phyloP scores from a whole-genome alignment of 30 jellyfish, hydroid and myxozoan genomes.

The Hydractinia symbiolongicarpus region DNA sequence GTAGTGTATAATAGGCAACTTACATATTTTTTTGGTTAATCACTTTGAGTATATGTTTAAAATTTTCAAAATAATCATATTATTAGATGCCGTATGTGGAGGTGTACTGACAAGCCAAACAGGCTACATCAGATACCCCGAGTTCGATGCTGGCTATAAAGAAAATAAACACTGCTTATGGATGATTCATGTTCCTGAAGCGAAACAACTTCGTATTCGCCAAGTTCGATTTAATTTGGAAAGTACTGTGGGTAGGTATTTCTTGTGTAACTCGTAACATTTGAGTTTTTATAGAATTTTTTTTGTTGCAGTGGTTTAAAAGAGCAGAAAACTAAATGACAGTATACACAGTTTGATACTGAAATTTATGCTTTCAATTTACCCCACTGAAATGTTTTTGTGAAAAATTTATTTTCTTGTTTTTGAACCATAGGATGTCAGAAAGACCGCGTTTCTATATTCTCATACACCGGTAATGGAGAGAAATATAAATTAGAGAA shows the following conservation, averaged over 20 bases:
- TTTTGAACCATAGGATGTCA: conserved; percentile 13
- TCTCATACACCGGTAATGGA: background rate
- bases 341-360: too few relatives aligned
- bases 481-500: background rate
- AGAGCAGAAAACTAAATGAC: too few relatives aligned
- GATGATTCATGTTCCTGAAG: conserved; percentile 15
- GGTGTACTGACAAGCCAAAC: background rate
- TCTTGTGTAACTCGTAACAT: too few relatives aligned
- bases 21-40: too few relatives aligned
- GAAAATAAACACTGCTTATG: conserved; percentile 27
- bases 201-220: background rate
- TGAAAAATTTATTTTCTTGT: too few relatives aligned
- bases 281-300: too few relatives aligned
- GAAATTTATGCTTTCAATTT: too few relatives aligned
- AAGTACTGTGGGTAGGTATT: conserved; percentile 2
- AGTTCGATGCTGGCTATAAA: conserved; percentile 9
- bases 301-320: too few relatives aligned
- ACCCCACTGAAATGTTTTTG: background rate
- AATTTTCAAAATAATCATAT: background rate
- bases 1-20: background rate
- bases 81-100: conserved; percentile 24
- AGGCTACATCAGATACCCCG: conserved; percentile 10
- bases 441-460: conserved; percentile 22
- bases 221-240: conserved; percentile 29
- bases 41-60: too few relatives aligned